Percentiles rank a stretch among this genome's conserved stretches.
These are phyloP conservation scores for Branchinecta lindahli DNA, from an alignment of 1,140 invertebrate species.

Conservation along the genomic window DNA sequence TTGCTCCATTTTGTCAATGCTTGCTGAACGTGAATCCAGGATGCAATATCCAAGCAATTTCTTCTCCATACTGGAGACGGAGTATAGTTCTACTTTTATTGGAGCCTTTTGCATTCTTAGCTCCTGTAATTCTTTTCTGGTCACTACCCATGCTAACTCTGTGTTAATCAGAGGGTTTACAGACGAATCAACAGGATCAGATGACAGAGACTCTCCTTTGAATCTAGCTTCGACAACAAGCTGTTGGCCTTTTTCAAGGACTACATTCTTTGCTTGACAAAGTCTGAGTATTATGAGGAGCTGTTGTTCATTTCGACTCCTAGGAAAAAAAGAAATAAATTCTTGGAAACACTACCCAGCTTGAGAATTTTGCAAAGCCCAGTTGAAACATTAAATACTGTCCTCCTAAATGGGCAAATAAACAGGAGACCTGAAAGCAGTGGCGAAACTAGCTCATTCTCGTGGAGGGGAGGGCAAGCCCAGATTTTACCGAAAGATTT, in stretches of 20 bases:
- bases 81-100: neutral
- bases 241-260: neutral
- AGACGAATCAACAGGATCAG: neutral
- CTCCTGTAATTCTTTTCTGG: neutral
- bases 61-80: neutral
- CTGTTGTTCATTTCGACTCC: neutral
- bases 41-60: neutral
- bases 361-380: too few species aligned
- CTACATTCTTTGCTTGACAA: neutral
- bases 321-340: neutral
- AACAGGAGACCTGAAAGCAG: too few species aligned
- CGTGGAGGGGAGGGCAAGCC: too few species aligned
- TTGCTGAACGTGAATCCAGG: neutral
- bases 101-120: neutral
- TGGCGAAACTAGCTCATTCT: too few species aligned
- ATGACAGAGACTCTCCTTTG: neutral
- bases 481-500: too few species aligned
- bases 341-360: neutral
- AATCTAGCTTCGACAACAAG: neutral
- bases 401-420: too few species aligned
- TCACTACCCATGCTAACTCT: neutral
- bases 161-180: neutral
- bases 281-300: neutral
- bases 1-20: neutral
- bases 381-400: too few species aligned